Percentiles rank a stretch among this genome's conserved stretches.
phyloP scores from a whole-genome alignment of 2,888 invertebrate species.

The Serrognathus titanus region DNA sequence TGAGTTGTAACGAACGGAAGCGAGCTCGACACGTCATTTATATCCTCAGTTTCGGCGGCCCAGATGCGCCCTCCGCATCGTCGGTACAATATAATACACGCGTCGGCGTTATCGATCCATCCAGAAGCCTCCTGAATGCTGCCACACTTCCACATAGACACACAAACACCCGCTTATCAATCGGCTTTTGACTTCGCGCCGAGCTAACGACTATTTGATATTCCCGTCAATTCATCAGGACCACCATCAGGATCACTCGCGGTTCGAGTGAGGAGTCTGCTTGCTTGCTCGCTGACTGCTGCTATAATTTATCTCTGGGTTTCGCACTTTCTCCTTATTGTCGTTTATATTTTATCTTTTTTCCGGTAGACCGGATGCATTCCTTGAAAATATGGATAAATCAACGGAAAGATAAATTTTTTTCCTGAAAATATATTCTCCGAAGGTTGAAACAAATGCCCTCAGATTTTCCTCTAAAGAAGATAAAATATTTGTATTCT shows the following conservation, averaged over 20 bases:
- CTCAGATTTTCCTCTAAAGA: too few species aligned
- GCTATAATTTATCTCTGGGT: background rate
- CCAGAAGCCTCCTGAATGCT: background rate
- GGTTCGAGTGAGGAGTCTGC: background rate
- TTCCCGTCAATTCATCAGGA: constrained; percentile 3
- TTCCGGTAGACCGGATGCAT: too few species aligned
- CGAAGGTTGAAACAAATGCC: too few species aligned
- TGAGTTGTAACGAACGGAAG: constrained; percentile 11
- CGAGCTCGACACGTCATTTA: constrained; percentile 16
- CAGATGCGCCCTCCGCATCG: constrained; percentile 10
- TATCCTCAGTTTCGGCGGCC: constrained; percentile 4
- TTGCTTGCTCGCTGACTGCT: background rate
- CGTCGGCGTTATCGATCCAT: background rate
- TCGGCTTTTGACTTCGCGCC: background rate
- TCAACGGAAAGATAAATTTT: too few species aligned
- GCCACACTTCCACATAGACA: background rate
- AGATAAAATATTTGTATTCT: too few species aligned
- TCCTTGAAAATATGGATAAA: too few species aligned
- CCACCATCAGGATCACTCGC: background rate
- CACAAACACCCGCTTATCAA: background rate
- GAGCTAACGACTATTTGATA: constrained; percentile 6
- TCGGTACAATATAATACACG: background rate
- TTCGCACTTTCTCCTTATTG: background rate
- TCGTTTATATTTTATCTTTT: too few species aligned
- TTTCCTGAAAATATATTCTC: too few species aligned